These are phyloP conservation scores for Lordiphosa clarofinis DNA, from an alignment of 1,140 invertebrate species.

Conservation along the genomic window DNA sequence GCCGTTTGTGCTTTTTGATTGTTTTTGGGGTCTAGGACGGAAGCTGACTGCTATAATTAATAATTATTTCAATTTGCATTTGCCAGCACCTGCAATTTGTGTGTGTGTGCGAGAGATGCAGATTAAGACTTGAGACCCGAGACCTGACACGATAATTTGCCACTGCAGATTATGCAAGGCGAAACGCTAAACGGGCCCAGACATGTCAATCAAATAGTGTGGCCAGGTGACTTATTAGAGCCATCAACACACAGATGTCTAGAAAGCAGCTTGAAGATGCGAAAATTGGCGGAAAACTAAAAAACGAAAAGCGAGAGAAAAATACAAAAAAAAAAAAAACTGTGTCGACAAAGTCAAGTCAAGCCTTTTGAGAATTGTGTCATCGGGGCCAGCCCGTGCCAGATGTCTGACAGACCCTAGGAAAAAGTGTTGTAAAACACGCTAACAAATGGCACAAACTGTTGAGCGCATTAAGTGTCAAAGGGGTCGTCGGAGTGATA, in stretches of 20 bases:
- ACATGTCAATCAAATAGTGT: slow-evolving; percentile 2
- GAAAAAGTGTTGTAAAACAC: slow-evolving; percentile 45
- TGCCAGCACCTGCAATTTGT: slow-evolving; percentile 65
- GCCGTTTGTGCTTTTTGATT: slow-evolving; percentile 27
- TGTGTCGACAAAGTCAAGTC: slow-evolving; percentile 34
- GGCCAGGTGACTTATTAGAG: slow-evolving; percentile 4
- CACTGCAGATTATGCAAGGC: slow-evolving; percentile 8
- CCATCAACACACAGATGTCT: slow-evolving; percentile 8
- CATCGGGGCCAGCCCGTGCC: slow-evolving; percentile 26
- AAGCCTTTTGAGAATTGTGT: slow-evolving; percentile 36
- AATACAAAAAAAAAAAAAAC: slow-evolving; percentile 18
- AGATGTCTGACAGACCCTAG: slow-evolving; percentile 43
- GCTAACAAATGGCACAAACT: slow-evolving; percentile 32
- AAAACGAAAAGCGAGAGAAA: slow-evolving; percentile 1
- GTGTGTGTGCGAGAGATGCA: too few relatives aligned
- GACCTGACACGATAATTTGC: too few relatives aligned
- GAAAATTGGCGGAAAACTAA: slow-evolving; percentile 41
- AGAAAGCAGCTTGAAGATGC: slow-evolving; percentile 45
- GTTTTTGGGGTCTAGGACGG: slow-evolving; percentile 72
- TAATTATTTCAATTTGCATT: slow-evolving; percentile 77
- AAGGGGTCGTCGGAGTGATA: not conserved
- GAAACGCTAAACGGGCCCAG: slow-evolving; percentile 1
- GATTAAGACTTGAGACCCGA: too few relatives aligned
- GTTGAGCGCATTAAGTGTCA: not conserved
- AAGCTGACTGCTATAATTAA: slow-evolving; percentile 73